Conservation (phyloP, 1,140 invertebrate species). For the Cardiocondyla obscurior region DNA sequence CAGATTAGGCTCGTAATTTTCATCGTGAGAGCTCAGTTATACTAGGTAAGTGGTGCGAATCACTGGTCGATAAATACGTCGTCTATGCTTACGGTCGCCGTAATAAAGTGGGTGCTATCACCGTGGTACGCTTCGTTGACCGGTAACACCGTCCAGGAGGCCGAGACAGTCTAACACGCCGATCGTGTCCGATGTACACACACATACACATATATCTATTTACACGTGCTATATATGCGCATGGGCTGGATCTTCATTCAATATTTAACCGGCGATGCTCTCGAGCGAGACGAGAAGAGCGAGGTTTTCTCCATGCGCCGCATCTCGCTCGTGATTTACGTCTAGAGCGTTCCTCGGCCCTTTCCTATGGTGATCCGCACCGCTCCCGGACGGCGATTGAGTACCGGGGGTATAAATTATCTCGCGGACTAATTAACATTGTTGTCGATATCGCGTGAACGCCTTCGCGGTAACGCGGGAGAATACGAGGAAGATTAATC, state of each 20-base stretch:
- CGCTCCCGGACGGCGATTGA: conserved; percentile 34
- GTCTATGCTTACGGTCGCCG: conserved; percentile 45
- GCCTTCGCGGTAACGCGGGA: conserved; percentile 15
- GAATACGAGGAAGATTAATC: conserved; percentile 62
- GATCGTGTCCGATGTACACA: not conserved
- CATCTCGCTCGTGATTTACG: conserved; percentile 58
- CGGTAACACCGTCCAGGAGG: conserved; percentile 25
- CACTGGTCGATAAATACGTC: conserved; percentile 61
- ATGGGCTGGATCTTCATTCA: conserved; percentile 31
- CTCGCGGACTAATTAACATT: conserved; percentile 68
- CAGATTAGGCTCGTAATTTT: conserved; percentile 43
- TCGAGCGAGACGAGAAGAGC: conserved; percentile 25
- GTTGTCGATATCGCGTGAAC: conserved; percentile 52
- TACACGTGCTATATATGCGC: not conserved
- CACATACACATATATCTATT: not conserved
- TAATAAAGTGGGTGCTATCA: conserved; percentile 62
- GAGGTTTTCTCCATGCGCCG: conserved; percentile 46
- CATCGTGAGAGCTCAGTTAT: conserved; percentile 33
- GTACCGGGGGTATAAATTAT: conserved; percentile 66
- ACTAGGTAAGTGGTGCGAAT: conserved; percentile 54
- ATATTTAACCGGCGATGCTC: conserved; percentile 33
- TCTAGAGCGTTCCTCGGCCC: conserved; percentile 16
- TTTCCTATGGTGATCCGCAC: conserved; percentile 57
- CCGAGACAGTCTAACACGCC: conserved; percentile 1
- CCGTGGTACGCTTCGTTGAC: conserved; percentile 30